A percentile compares a stretch with the other conserved stretches of the same genome.
Evolutionary conservation across 2,888 invertebrate species (phyloP).

Genomic region (Maniola hyperantus): DNA sequence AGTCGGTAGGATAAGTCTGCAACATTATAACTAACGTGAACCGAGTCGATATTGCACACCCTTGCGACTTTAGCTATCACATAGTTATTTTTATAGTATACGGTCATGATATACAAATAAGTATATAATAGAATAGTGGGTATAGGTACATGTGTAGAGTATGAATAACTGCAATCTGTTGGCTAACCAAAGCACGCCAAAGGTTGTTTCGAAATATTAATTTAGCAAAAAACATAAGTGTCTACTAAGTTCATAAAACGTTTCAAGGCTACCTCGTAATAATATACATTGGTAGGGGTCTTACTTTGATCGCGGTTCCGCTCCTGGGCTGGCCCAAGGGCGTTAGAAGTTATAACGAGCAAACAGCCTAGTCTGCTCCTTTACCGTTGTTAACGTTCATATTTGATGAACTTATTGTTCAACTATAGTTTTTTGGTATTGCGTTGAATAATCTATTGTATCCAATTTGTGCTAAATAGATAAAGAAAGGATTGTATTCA

Average conservation of each 20-base stretch:
- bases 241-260: conserved; percentile 15
- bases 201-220: conserved; percentile 16
- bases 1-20: too few species aligned
- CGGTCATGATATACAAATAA: too few species aligned
- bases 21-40: too few species aligned
- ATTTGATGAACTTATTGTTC: conserved; percentile 19
- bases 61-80: too few species aligned
- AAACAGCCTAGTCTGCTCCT: conserved; percentile 19
- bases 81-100: too few species aligned
- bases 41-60: too few species aligned
- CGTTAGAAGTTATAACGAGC: conserved; percentile 25
- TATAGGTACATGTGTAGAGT: background rate
- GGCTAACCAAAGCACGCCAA: background rate
- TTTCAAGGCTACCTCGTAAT: conserved; percentile 16
- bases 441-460: too few species aligned
- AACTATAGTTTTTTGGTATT: background rate
- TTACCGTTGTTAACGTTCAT: conserved; percentile 11
- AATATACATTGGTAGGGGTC: background rate
- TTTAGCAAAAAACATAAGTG: conserved; percentile 14
- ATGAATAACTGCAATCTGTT: background rate
- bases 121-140: too few species aligned
- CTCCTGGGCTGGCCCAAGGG: conserved; percentile 16
- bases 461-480: too few species aligned
- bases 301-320: conserved; percentile 22
- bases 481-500: too few species aligned